These are phyloP conservation scores for Platerodrilus igneus DNA, from an alignment of 2,888 invertebrate genomes.

Conservation along the genomic window DNA sequence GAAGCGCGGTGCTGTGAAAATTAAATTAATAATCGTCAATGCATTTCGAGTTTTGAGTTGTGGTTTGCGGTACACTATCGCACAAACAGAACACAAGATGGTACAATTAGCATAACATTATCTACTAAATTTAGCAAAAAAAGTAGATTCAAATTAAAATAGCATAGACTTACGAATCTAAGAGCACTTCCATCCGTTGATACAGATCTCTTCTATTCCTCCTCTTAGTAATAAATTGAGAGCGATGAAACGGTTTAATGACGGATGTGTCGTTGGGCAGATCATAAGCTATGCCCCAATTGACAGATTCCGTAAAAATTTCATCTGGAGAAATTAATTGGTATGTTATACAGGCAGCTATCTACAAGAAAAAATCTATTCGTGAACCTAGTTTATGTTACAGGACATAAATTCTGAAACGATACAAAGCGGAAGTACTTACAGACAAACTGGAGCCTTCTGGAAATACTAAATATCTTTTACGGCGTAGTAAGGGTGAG, in stretches of 20 bases:
- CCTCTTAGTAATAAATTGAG: constrained; percentile 52
- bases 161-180: constrained; percentile 59
- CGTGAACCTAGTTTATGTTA: too few species aligned
- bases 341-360: constrained; percentile 55
- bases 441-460: constrained; percentile 68
- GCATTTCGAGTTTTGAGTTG: too few species aligned
- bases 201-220: constrained; percentile 65
- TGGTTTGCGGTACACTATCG: too few species aligned
- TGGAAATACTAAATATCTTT: constrained; percentile 64
- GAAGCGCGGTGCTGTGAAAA: too few species aligned
- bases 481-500: constrained; percentile 51
- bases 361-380: too few species aligned
- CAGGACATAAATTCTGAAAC: too few species aligned
- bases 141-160: constrained; percentile 10
- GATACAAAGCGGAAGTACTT: constrained; percentile 41
- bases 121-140: too few species aligned
- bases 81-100: too few species aligned
- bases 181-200: constrained; percentile 61
- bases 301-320: constrained; percentile 63
- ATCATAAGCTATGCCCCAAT: constrained; percentile 72
- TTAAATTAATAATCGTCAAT: too few species aligned
- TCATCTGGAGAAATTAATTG: constrained; percentile 53
- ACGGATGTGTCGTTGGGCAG: constrained; percentile 59
- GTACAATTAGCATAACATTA: too few species aligned
- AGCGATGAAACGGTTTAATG: constrained; percentile 28